Evolutionary conservation across 2,113 vertebrate species (phyloP), one percentile per base, ranked within the genome.

Genomic region (Calypte anna): DNA sequence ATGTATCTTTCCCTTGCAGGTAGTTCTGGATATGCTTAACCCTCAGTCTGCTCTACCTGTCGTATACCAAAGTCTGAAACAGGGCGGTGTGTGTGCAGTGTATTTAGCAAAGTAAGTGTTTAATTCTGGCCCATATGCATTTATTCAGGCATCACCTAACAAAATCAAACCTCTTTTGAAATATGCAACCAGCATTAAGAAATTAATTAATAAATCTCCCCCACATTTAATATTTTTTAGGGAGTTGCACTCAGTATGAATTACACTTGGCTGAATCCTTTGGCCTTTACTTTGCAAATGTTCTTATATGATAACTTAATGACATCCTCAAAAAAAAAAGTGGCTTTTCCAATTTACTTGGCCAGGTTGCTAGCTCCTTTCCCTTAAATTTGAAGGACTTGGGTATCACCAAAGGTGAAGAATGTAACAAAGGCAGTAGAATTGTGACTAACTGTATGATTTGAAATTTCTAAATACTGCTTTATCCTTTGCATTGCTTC

Each of bases 51-150:
- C 98, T 84, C 97, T 99, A 82, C 97, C 98, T 75, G 83, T 95
- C 16, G 94, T 99, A 78, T 90, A 97, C 55, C 96, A 97, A 77
- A 97, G 97, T 91, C 98, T 99, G 89, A 98, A 99, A 91, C 91
- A 97, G 4, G 99, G 99, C 61, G 98, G 97, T 5, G 96, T 99
- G 28, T 99, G 99, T 25, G 97, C 98, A 12, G 97, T 99, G 58
- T 99, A 99, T 96, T 95, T 99, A 74, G 98, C 98, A 59, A 99
- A 99, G 99, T 99, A 96, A 97, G 98, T 98, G 88, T 94, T 63
- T 66, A 33, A 50, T 92, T 59, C 43, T 88, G 50, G 25, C 53
- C 87, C 93, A 51, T 69, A 33, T 0, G 20, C 18, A 23, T 90
- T 91, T 55, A 9, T 70, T 80, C 85, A 76, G 46, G 33, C 50